Base-by-base conservation (phyloP, 2,113 vertebrate genomes). In the Bufo gargarizans region DNA sequence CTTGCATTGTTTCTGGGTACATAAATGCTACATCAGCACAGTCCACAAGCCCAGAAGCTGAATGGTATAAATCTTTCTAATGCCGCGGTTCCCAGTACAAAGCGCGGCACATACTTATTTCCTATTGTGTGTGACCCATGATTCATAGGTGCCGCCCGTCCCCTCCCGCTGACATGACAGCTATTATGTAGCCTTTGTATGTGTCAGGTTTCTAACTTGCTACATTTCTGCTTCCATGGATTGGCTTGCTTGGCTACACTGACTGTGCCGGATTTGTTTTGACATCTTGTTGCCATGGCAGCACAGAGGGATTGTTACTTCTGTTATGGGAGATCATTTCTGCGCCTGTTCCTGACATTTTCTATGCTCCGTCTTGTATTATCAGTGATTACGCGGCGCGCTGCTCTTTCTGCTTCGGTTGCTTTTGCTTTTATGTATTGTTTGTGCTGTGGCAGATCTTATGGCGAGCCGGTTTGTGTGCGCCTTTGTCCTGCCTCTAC, bases 311-410 rank as follows among this genome's bases (percentile, higher is more conserved):
- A 82, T 80, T 59, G 78, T 58, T 80, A 22, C 77, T 79, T 79
- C n/a, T 79, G 77, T 79, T 33, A 55, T 58, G 7, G 12, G 77
- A 78, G 77, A 78, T 79, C 20, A n/a, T 79, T 79, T 71, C 55
- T 53, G 77, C 77, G 22, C 14, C 77, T 13, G 50, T 79, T 58
- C 22, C n/a, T 79, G 50, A 79, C 77, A 56, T 20, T 79, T 20
- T 58, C 56, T 22, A 56, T 79, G 16, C n/a, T n/a, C n/a, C n/a
- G n/a, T n/a, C n/a, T n/a, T n/a, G n/a, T n/a, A n/a, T n/a, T n/a
- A 22, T 56, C 77, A 22, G 53, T 56, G 5, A 6, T 33, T 43
- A 22, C 55, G 19, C 17, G 49, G 10, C 2, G 17, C 72, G 49
- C 47, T 19, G 7, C 72, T 76, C 47, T 47, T 76, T 76, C 74